Evolutionary conservation across 1,140 invertebrate genomes (phyloP).

Genomic region (Drosophila miranda): DNA sequence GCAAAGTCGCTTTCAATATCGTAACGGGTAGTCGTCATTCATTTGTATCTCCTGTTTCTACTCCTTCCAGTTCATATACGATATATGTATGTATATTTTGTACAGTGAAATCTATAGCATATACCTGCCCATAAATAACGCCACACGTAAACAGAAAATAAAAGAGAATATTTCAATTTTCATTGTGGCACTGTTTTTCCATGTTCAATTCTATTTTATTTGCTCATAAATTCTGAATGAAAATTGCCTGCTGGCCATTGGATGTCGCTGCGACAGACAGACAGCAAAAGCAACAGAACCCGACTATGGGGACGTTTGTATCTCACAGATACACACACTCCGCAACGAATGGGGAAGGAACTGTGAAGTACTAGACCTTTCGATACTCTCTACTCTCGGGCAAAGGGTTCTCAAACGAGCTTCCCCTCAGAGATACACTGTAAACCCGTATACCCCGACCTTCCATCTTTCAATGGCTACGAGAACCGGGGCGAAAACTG

Average conservation of each 20-base stretch:
- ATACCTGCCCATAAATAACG: slow-evolving; percentile 37
- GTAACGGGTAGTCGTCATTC: slow-evolving; percentile 29
- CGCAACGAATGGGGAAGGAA: not conserved
- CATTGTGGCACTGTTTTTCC: slow-evolving; percentile 57
- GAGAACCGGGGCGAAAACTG: not conserved
- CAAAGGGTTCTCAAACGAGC: no score
- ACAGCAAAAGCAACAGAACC: slow-evolving; percentile 4
- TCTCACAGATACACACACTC: slow-evolving; percentile 58
- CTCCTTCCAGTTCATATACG: slow-evolving; percentile 8
- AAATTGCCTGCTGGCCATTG: slow-evolving; percentile 52
- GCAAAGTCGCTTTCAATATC: slow-evolving; percentile 6
- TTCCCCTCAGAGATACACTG: no score
- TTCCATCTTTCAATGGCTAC: no score
- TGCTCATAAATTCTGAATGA: slow-evolving; percentile 74
- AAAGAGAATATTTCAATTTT: slow-evolving; percentile 59
- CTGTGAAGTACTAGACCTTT: no score
- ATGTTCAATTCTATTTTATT: slow-evolving; percentile 73
- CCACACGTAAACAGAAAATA: slow-evolving; percentile 22
- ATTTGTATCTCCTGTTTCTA: slow-evolving; percentile 19
- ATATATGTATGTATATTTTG: not conserved
- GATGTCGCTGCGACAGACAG: slow-evolving; percentile 38
- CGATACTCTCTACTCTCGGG: no score
- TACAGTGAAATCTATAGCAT: slow-evolving; percentile 2
- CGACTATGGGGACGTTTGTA: slow-evolving; percentile 36
- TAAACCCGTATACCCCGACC: no score